Conservation (phyloP, 2,888 invertebrate genomes). For the Xestobium rufovillosum region DNA sequence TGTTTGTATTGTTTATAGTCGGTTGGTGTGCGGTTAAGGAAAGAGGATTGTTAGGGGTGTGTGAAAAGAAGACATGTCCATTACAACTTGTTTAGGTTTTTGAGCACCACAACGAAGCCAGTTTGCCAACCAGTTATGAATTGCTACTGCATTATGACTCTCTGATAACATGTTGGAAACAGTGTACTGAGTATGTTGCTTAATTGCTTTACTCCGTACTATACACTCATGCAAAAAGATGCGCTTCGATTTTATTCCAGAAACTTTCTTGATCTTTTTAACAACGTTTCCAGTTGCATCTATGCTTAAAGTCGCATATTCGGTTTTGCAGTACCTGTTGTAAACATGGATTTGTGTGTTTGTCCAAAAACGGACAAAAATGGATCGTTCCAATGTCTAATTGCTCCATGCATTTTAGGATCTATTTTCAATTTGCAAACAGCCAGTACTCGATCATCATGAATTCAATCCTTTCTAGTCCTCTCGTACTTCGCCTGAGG, state of each 20-base stretch:
- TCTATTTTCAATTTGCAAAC: slow-evolving; percentile 8
- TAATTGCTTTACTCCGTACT: slow-evolving; percentile 12
- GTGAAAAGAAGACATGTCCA: slow-evolving; percentile 16
- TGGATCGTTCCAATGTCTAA: slow-evolving; percentile 7
- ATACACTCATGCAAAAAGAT: slow-evolving; percentile 19
- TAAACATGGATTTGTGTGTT: slow-evolving; percentile 11
- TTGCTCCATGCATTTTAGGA: slow-evolving; percentile 5
- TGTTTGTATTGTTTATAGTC: too few species aligned
- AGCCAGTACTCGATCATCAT: slow-evolving; percentile 9
- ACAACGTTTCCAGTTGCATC: slow-evolving; percentile 20
- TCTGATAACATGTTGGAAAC: slow-evolving; percentile 20
- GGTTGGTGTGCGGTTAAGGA: too few species aligned
- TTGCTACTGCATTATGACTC: slow-evolving; percentile 13
- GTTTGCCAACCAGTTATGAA: slow-evolving; percentile 15
- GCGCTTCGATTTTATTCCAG: slow-evolving; percentile 13
- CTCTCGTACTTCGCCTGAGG: slow-evolving; percentile 5
- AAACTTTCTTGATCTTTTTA: slow-evolving; percentile 12
- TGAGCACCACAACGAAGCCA: slow-evolving; percentile 17
- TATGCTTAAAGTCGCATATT: slow-evolving; percentile 14
- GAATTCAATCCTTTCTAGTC: slow-evolving; percentile 1
- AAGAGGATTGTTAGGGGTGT: slow-evolving; percentile 10
- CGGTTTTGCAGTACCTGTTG: slow-evolving; percentile 8
- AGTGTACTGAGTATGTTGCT: slow-evolving; percentile 18
- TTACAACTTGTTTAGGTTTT: slow-evolving; percentile 16
- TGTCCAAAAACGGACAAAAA: slow-evolving; percentile 10